A percentile compares a stretch with the other conserved stretches of the same genome.
Evolutionary conservation across 2,888 invertebrate genomes (phyloP).

Genomic region (Athalia cordata): DNA sequence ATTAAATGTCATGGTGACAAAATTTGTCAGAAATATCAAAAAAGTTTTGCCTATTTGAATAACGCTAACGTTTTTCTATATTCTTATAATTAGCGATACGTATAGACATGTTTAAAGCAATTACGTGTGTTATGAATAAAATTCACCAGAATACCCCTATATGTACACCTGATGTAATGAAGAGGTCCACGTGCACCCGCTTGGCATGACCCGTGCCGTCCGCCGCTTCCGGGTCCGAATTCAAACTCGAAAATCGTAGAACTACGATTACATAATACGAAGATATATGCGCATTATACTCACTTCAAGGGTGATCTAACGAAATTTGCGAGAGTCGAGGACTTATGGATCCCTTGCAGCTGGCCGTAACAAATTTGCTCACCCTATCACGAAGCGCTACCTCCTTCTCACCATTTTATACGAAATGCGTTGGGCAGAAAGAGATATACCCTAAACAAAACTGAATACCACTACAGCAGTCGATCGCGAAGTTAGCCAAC

Average conservation of each 20-base stretch:
- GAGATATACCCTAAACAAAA: slow-evolving; percentile 32
- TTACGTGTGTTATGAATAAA: slow-evolving; percentile 1
- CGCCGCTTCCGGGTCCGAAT: neutral
- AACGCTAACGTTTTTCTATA: too few relatives aligned
- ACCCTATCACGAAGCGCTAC: slow-evolving; percentile 55
- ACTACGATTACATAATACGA: too few relatives aligned
- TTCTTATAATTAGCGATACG: too few relatives aligned
- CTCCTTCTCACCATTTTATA: slow-evolving; percentile 46
- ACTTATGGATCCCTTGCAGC: slow-evolving; percentile 59
- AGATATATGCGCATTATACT: too few relatives aligned
- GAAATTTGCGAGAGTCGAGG: slow-evolving; percentile 28
- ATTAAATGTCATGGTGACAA: too few relatives aligned
- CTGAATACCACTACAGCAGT: slow-evolving; percentile 48
- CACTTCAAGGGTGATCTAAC: slow-evolving; percentile 34
- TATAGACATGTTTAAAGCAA: neutral
- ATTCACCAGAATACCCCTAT: neutral
- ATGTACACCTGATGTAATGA: too few relatives aligned
- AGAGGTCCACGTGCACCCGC: too few relatives aligned
- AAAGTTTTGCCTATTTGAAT: too few relatives aligned
- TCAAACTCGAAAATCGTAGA: too few relatives aligned
- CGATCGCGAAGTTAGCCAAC: slow-evolving; percentile 56
- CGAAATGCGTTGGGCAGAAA: slow-evolving; percentile 5
- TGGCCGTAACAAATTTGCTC: slow-evolving; percentile 70
- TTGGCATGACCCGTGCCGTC: neutral
- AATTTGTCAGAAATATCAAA: too few relatives aligned